phyloP scores from a whole-genome alignment of 2,797 vertebrate species.

The Nasua narica region DNA sequence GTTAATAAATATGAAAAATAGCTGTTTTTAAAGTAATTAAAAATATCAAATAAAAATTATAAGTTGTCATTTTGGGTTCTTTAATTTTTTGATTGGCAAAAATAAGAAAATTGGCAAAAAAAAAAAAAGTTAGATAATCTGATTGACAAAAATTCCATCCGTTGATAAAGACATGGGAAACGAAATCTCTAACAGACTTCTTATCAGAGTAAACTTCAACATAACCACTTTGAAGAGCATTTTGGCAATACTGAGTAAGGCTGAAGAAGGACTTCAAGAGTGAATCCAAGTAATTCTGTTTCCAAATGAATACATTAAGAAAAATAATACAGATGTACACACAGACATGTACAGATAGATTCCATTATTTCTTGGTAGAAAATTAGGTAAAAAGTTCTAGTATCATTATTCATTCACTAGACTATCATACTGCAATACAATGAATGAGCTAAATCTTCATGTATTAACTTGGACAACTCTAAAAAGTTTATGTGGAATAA shows the following conservation, averaged over 20 bases:
- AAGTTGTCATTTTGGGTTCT: background rate
- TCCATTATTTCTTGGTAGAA: background rate
- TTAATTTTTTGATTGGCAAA: background rate
- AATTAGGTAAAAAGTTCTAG: background rate
- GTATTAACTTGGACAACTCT: background rate
- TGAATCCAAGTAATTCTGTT: background rate
- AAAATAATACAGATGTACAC: background rate
- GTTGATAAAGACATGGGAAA: background rate
- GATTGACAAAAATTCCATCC: background rate
- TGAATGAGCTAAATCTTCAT: background rate
- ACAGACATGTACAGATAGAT: background rate
- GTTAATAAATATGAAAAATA: background rate
- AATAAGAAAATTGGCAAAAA: background rate
- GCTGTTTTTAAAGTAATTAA: background rate
- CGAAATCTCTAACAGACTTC: background rate
- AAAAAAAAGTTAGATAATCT: background rate
- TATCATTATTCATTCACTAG: background rate
- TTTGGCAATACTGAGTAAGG: background rate
- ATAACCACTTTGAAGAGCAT: background rate
- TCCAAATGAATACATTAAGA: background rate
- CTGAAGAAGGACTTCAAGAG: background rate
- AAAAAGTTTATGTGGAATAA: background rate
- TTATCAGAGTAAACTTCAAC: background rate
- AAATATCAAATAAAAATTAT: conserved; percentile 21
- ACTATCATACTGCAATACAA: background rate